Percentiles rank a stretch among this genome's conserved stretches.
These are phyloP conservation scores for Stichodactyla mertensii DNA, from an alignment of 64 coral and sea anemone species.

Conservation along the genomic window DNA sequence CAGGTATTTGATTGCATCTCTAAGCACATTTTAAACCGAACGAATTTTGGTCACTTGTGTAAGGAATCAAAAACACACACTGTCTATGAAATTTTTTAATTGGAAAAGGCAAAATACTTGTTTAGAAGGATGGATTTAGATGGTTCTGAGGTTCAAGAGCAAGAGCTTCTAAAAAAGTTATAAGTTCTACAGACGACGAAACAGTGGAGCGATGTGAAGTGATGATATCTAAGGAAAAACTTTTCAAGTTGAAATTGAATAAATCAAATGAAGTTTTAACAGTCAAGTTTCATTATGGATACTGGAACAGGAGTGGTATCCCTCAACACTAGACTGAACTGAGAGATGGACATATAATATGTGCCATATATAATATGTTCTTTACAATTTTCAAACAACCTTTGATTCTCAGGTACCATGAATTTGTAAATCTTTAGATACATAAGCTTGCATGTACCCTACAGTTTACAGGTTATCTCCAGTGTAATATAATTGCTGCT, in stretches of 20 bases:
- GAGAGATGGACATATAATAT: no score
- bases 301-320: constrained; percentile 46
- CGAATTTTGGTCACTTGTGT: constrained; percentile 10
- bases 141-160: constrained; percentile 33
- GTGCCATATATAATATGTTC: no score
- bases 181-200: neutral
- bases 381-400: no score
- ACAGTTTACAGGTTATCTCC: no score
- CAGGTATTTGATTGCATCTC: constrained; percentile 31
- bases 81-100: constrained; percentile 18
- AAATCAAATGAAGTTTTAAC: constrained; percentile 39
- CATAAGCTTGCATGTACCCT: no score
- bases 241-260: constrained; percentile 38
- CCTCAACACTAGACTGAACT: constrained; percentile 31
- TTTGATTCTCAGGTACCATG: no score
- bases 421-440: no score
- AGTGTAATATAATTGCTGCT: no score
- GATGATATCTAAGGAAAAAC: constrained; percentile 36
- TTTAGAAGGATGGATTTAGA: constrained; percentile 56
- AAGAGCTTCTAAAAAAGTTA: constrained; percentile 37
- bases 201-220: constrained; percentile 36
- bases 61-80: neutral
- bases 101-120: constrained; percentile 51
- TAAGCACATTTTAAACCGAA: constrained; percentile 10
- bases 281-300: constrained; percentile 55